Evolutionary conservation across 2,113 vertebrate genomes (phyloP).

Genomic region (Phasianus colchicus): DNA sequence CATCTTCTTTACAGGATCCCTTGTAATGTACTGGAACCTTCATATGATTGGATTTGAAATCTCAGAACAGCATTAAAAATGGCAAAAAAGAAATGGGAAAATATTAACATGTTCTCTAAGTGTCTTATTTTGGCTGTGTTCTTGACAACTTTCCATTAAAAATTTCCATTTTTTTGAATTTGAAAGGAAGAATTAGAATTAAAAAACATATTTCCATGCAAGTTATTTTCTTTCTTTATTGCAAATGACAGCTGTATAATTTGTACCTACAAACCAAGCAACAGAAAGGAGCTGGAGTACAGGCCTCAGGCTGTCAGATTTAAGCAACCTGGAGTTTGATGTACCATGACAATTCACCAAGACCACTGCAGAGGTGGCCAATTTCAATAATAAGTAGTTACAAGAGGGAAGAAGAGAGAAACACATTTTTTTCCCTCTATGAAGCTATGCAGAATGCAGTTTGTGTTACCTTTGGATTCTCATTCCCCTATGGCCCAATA

Average conservation of each 20-base stretch:
- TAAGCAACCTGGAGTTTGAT: neutral
- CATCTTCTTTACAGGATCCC: neutral
- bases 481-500: constrained; percentile 63
- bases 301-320: neutral
- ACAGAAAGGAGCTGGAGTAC: neutral
- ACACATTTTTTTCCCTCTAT: neutral
- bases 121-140: neutral
- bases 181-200: neutral
- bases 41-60: neutral
- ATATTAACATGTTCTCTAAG: neutral
- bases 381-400: neutral
- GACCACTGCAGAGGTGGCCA: neutral
- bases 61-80: neutral
- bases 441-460: neutral
- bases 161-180: neutral
- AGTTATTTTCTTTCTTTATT: neutral
- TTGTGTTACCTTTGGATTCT: constrained; percentile 43
- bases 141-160: neutral
- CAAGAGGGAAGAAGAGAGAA: neutral
- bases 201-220: neutral
- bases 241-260: neutral
- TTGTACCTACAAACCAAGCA: neutral
- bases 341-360: neutral
- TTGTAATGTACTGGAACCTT: neutral
- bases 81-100: neutral